Conservation (phyloP, 2,113 vertebrate genomes). For the Crotalus helleri region DNA sequence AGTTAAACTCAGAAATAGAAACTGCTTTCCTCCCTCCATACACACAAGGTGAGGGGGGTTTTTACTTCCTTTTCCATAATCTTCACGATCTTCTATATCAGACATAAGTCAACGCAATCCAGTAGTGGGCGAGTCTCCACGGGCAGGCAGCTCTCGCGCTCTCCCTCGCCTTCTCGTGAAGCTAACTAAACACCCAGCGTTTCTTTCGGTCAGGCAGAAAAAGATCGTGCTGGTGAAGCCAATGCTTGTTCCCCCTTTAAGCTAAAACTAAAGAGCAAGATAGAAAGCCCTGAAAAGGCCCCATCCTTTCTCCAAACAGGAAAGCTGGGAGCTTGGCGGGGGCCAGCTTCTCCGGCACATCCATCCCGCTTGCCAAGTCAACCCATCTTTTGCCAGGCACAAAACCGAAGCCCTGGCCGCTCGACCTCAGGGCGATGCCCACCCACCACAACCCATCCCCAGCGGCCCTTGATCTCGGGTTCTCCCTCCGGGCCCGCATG, state of each 20-base stretch:
- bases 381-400: not conserved
- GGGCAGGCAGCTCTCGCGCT: not conserved
- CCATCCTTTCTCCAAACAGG: not conserved
- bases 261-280: not conserved
- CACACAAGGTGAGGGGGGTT: not conserved
- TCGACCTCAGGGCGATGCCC: not conserved
- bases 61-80: slow-evolving; percentile 1
- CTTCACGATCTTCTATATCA: not conserved
- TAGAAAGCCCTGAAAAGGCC: not conserved
- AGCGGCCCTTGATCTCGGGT: not conserved
- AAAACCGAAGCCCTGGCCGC: not conserved
- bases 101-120: not conserved
- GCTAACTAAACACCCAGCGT: not conserved
- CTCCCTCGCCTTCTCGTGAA: not conserved
- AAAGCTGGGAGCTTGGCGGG: not conserved
- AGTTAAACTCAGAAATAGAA: not conserved
- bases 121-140: not conserved
- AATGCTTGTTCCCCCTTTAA: not conserved
- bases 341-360: slow-evolving; percentile 5
- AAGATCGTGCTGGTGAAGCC: not conserved
- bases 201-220: not conserved
- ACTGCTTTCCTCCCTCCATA: not conserved
- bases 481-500: not conserved
- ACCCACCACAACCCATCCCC: not conserved
- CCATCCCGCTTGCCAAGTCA: not conserved